Base-by-base conservation (phyloP, 2,113 vertebrate genomes). In the Sylvia atricapilla region DNA sequence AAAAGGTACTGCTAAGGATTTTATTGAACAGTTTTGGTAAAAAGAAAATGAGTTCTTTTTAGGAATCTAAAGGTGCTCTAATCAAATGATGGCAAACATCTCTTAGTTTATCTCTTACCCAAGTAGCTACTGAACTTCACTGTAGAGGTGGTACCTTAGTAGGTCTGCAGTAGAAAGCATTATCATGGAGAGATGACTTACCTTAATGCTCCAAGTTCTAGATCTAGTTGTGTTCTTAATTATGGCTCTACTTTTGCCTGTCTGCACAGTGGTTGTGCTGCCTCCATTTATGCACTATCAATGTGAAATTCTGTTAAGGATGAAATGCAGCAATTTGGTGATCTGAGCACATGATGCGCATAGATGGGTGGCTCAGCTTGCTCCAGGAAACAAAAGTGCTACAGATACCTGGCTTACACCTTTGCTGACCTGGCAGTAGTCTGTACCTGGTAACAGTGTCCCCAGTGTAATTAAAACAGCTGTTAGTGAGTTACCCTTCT, bases 1-100 rank as follows among this genome's bases (percentile, higher is more conserved):
- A 99, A 99, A 98, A 99, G 99, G 99, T 99, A 98, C 60, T 67
- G 50, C 49, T 63, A 73, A 84, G 6, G 11, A 15, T 50, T 89
- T 91, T 69, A 50, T 53, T 27, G 18, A 90, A 18, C 6, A 2
- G 15, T 80, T 86, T 39, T 50, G 21, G 6, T 43, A 39, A 80
- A 56, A 49, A 47, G 50, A n/a, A 50, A 66, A 46, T 27, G 2
- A 46, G 7, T 37, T 74, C 11, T 70, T 78, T 78, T 28, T 17
- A 41, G 33, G 18, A 77, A 87, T 62, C 16, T 43, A n/a, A 27
- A 72, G 12, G 28, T 91, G 11, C 59, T 90, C 11, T 67, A 3
- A 8, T 67, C 2, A 7, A 46, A 13, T 11, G 6, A 9, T 43
- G 67, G 35, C 76, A 47, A 66, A 15, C 33, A 50, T 30, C 20